These are phyloP conservation scores for Chelonus formosanus DNA, from an alignment of 2,888 invertebrate genomes.

Conservation along the genomic window DNA sequence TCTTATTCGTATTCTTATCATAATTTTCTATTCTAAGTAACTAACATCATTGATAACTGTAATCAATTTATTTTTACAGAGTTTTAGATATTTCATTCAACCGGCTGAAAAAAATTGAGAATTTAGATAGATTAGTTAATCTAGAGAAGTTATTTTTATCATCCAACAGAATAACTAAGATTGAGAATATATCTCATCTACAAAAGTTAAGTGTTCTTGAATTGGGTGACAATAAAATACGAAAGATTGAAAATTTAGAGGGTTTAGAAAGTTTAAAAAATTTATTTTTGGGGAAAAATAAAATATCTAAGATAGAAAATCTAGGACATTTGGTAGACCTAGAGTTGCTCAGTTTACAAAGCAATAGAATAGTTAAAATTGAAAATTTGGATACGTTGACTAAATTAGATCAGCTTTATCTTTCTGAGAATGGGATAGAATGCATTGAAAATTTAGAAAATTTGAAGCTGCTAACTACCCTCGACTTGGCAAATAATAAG, in stretches of 20 bases:
- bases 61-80: constrained; percentile 65
- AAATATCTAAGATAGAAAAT: constrained; percentile 87
- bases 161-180: constrained; percentile 87
- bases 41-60: not conserved
- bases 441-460: constrained; percentile 79
- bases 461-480: constrained; percentile 78
- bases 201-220: constrained; percentile 85
- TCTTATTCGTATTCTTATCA: too few species aligned
- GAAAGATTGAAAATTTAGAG: constrained; percentile 88
- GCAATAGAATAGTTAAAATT: constrained; percentile 87
- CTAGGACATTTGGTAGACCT: constrained; percentile 77
- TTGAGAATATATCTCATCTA: constrained; percentile 87
- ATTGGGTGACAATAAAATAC: constrained; percentile 92
- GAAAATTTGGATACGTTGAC: constrained; percentile 81
- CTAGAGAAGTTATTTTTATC: constrained; percentile 87
- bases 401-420: constrained; percentile 85
- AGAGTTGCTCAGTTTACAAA: constrained; percentile 86
- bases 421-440: constrained; percentile 92
- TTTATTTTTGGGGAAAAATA: constrained; percentile 93
- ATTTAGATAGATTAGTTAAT: constrained; percentile 78
- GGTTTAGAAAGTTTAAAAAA: constrained; percentile 78
- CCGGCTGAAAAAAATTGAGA: constrained; percentile 86
- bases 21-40: too few species aligned
- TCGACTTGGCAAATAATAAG: constrained; percentile 91
- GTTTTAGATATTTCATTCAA: constrained; percentile 96